Base-by-base conservation (phyloP, 2,113 vertebrate species). In the Anser brachyrhynchus region DNA sequence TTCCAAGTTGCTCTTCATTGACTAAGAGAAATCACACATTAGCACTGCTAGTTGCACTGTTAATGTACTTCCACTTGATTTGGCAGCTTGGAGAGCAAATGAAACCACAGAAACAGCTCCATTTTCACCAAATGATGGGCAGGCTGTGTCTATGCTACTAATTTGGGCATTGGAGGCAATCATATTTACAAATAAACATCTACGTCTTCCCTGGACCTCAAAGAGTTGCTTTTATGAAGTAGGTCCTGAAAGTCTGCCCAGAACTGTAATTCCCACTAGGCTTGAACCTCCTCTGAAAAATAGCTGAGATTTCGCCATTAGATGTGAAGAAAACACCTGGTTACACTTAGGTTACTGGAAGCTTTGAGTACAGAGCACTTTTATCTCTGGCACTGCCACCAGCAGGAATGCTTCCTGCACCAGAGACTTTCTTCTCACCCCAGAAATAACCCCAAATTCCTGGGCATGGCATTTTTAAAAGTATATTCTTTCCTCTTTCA, bases 71-170 rank as follows among this genome's bases (percentile, higher is more conserved):
- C 28, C 57, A 81, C 52, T 65, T 33, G 57, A 78, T 89, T 29
- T 89, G 7, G 57, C 19, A 28, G 44, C 16, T 54, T 29, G 16
- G 57, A 71, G 58, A 90, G 64, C 71, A 57, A 82, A 79, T 0
- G 37, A 49, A 87, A 74, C 8, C 46, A 44, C 37, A 74, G 52
- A 31, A 84, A 43, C 1, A 44, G 21, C 46, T 54, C 65, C 22
- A 15, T 20, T 29, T 39, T 55, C 75, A 20, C 39, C 1, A 58
- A 81, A 37, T 2, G 26, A 65, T 76, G 65, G 44, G 20, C 26
- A 65, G 33, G 13, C n/a, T 37, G 61, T 0, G 0, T 8, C 69
- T 23, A 1, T 4, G 11, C 12, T 10, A 55, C 57, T 1, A 0
- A 28, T 41, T 2, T 33, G 29, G 35, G 41, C 59, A 52, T 28